Evolutionary conservation across 2,113 vertebrate genomes (phyloP), one percentile per base, ranked within the genome.

Genomic region (Neodontobutis hainanensis): DNA sequence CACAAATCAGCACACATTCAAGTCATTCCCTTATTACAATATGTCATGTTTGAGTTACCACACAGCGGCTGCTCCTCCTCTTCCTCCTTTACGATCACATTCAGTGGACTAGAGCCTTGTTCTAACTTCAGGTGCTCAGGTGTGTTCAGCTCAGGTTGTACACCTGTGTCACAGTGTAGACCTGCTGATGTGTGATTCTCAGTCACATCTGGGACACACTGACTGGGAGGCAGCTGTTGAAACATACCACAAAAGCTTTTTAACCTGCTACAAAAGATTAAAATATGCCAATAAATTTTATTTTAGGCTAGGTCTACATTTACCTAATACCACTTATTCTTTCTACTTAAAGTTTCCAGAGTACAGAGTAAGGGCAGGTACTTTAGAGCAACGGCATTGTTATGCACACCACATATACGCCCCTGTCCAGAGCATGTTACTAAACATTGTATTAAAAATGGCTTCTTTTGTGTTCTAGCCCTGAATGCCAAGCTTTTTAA

Each of bases 51-150:
- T 15, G 10, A 12, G 11, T 85, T 58, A 90, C 89, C 83, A 46
- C 65, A 87, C 49, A 90, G 58, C n/a, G 77, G 80, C 5, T 87
- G 72, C 68, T 91, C 88, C 4, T 89, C 84, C 60, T 89, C 88
- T 50, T 91, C 88, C 38, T 90, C 85, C 61, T 89, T 91, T 27
- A 89, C 80, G 0, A 85, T 75, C 38, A 90, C 81, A 65, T 85
- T 91, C 77, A 89, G 80, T 2, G 82, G 85, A 40, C 75, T 73
- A 47, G 77, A 68, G n/a, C 27, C 1, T 0, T 6, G 12, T 2
- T 71, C 38, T 36, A 73, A 76, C 1, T 2, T 11, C 9, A 8
- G 59, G 2, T 60, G 65, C 0, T 59, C 65, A 19, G 60, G 8
- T 38, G 65, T 70, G 19, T 1, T 34, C 2, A 7, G n/a, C 3